phyloP scores from a whole-genome alignment of 2,888 invertebrate genomes.

The Parnassius glacialis region DNA sequence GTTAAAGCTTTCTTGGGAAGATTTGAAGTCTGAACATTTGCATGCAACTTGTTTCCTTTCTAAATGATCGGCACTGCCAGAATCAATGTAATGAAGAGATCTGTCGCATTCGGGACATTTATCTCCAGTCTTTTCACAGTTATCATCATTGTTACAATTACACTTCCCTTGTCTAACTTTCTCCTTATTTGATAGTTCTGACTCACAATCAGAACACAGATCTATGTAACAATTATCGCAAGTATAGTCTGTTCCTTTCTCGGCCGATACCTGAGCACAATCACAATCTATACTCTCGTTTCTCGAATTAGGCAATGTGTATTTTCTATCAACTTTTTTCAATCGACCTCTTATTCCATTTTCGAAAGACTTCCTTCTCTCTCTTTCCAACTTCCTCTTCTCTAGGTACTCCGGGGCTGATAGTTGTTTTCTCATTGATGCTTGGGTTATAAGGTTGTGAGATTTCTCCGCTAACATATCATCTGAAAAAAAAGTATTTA shows the following conservation, averaged over 20 bases:
- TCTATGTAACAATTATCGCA: constrained; percentile 72
- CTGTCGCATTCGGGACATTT: constrained; percentile 71
- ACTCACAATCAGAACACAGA: constrained; percentile 70
- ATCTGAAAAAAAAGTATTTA: constrained; percentile 62
- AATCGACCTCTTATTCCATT: constrained; percentile 81
- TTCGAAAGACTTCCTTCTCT: constrained; percentile 83
- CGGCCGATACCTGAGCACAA: constrained; percentile 61
- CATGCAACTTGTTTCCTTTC: constrained; percentile 60
- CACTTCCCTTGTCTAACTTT: constrained; percentile 56
- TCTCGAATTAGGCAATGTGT: constrained; percentile 53
- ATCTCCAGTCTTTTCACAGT: constrained; percentile 44
- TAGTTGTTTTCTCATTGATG: constrained; percentile 86
- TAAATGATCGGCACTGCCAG: constrained; percentile 64
- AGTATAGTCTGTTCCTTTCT: constrained; percentile 69
- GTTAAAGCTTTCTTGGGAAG: constrained; percentile 72
- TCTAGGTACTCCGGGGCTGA: constrained; percentile 95
- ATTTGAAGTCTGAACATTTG: constrained; percentile 71
- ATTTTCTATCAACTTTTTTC: constrained; percentile 79
- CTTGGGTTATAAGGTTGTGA: constrained; percentile 73
- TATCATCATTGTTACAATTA: constrained; percentile 50
- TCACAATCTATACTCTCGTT: constrained; percentile 60
- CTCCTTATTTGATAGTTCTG: constrained; percentile 52
- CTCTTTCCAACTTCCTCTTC: constrained; percentile 87
- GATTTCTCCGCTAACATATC: constrained; percentile 83
- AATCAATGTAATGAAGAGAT: constrained; percentile 67